Base-by-base conservation (phyloP, 2,113 vertebrate genomes). In the Alouatta palliata region DNA sequence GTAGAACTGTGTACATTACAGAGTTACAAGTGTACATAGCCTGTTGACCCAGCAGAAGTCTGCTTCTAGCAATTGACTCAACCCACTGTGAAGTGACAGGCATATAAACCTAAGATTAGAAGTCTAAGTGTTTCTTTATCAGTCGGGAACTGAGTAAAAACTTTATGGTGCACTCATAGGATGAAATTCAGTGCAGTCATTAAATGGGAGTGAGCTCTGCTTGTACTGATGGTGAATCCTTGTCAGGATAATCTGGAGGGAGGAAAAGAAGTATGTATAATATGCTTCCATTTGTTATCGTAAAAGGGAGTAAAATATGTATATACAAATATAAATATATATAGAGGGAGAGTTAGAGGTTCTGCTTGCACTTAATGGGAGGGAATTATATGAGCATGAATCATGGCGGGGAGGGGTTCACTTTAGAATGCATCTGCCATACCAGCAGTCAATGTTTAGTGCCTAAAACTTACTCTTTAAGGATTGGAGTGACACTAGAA, bases 81-180 rank as follows among this genome's bases (percentile, higher is more conserved):
- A 0, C 13, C 68, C 32, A 19, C 6, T 89, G 21, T 20, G 35
- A 71, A 43, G 40, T 71, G 70, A 37, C 52, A 90, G 19, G 14
- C 32, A 3, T n/a, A 30, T 21, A 64, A 76, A 47, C 3, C 5
- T 66, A 68, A 37, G 54, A 30, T 66, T 27, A 40, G 81, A 71
- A 52, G n/a, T 54, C 52, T 23, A 40, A 84, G 27, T 73, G 87
- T 75, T 70, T 64, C 61, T 93, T n/a, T 35, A 5, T 80, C 27
- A n/a, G 0, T 47, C 43, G 21, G 49, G 23, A 73, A 43, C 35
- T 93, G 23, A 27, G 17, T 37, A 30, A 64, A 37, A 73, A 35
- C n/a, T n/a, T 6, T 7, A 8, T n/a, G 16, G 23, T 11, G 43
- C 13, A 12, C 27, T 45, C 0, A 0, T 27, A 4, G 30, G 73